Conservation (phyloP, 2,113 vertebrate genomes). For the Synchiropus splendidus region DNA sequence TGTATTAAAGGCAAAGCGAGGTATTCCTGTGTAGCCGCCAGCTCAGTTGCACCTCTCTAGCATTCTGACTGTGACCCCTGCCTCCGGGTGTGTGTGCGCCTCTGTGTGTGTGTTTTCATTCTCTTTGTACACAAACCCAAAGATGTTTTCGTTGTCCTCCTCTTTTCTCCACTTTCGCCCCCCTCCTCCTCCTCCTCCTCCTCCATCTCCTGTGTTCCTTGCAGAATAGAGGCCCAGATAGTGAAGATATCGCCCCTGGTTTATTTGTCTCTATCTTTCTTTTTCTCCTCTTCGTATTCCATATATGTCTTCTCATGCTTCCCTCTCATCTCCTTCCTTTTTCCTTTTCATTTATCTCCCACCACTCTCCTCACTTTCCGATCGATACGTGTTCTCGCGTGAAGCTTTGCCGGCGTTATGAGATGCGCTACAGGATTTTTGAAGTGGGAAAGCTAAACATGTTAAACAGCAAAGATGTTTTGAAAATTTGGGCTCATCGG, state of each 20-base stretch:
- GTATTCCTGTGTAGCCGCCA: constrained; percentile 48
- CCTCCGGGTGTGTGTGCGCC: constrained; percentile 36
- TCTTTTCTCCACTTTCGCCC: constrained; percentile 48
- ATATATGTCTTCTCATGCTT: constrained; percentile 33
- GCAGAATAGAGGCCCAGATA: constrained; percentile 48
- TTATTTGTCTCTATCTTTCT: constrained; percentile 54
- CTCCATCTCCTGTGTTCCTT: constrained; percentile 32
- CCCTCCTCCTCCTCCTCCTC: constrained; percentile 12
- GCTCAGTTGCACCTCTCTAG: constrained; percentile 55
- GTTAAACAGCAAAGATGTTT: constrained; percentile 59
- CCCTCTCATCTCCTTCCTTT: constrained; percentile 45
- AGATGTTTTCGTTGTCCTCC: constrained; percentile 50
- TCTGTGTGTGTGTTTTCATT: constrained; percentile 38
- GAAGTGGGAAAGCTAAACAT: constrained; percentile 60
- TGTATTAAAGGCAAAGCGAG: constrained; percentile 58
- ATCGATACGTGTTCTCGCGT: constrained; percentile 53
- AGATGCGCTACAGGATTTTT: constrained; percentile 43
- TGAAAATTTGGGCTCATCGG: constrained; percentile 46
- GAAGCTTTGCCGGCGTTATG: constrained; percentile 48
- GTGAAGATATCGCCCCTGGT: constrained; percentile 58
- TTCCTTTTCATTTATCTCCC: constrained; percentile 44
- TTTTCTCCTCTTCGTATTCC: constrained; percentile 30
- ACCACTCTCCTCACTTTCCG: constrained; percentile 43
- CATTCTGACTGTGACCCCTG: constrained; percentile 58
- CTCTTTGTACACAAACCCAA: constrained; percentile 54